Percentiles rank a stretch among this genome's conserved stretches.
Conservation (phyloP, 2,113 vertebrate genomes). For the Symphodus melops region DNA sequence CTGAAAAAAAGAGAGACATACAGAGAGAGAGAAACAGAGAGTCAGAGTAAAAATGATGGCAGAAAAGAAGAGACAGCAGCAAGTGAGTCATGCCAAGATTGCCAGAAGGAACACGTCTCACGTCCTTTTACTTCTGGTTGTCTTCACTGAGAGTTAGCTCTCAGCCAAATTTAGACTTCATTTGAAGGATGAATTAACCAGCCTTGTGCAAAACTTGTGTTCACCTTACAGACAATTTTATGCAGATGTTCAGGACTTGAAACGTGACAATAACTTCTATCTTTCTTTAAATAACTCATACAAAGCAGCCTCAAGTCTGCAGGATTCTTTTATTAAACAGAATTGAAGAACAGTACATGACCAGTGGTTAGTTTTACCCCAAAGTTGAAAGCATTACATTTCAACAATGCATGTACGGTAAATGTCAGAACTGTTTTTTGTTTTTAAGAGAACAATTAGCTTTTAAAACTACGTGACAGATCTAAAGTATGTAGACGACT, state of each 20-base stretch:
- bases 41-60: conserved; percentile 34
- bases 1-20: conserved; percentile 51
- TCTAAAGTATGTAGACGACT: too few relatives aligned
- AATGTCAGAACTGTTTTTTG: background rate
- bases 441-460: background rate
- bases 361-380: too few relatives aligned
- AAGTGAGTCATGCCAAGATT: conserved; percentile 47
- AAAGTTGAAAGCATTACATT: background rate
- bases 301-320: background rate
- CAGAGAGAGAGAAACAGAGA: conserved; percentile 19
- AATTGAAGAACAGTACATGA: background rate
- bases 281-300: background rate
- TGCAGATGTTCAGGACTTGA: too few relatives aligned
- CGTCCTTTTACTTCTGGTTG: conserved; percentile 50
- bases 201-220: conserved; percentile 15
- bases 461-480: background rate
- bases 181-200: conserved; percentile 5
- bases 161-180: conserved; percentile 44
- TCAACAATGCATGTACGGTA: background rate
- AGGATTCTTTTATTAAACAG: background rate
- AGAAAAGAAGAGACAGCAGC: conserved; percentile 41
- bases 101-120: conserved; percentile 57
- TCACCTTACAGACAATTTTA: conserved; percentile 12
- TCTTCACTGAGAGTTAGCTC: conserved; percentile 31
- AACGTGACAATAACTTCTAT: background rate